Percentiles rank a stretch among this genome's conserved stretches.
These are phyloP conservation scores for Dione juno DNA, from an alignment of 2,888 invertebrate genomes.

Conservation along the genomic window DNA sequence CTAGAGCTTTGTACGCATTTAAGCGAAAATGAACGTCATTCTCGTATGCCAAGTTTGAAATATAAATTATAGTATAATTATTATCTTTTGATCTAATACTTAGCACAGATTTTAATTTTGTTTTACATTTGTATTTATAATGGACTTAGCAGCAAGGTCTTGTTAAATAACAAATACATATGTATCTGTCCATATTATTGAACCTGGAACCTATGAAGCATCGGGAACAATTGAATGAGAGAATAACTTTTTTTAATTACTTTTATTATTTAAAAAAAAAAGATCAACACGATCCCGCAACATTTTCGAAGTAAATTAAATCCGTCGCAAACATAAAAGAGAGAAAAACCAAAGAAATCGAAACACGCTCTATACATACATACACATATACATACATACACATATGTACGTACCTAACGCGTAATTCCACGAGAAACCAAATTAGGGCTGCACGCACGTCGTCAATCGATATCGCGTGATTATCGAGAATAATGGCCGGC, in stretches of 20 bases:
- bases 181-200: too few species aligned
- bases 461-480: constrained; percentile 78
- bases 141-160: too few species aligned
- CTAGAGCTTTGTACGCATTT: background rate
- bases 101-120: background rate
- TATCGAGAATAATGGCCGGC: constrained; percentile 72
- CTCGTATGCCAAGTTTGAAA: background rate
- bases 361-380: constrained; percentile 22
- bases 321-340: background rate
- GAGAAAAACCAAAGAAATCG: constrained; percentile 23
- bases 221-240: background rate
- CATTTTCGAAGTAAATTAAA: background rate
- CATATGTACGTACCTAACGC: constrained; percentile 5
- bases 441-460: constrained; percentile 71
- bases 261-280: background rate
- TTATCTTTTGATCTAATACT: background rate
- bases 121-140: background rate
- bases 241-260: background rate
- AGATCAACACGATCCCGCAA: background rate
- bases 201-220: too few species aligned
- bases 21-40: background rate
- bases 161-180: too few species aligned
- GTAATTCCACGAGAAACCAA: constrained; percentile 49
- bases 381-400: background rate
- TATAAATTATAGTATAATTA: constrained; percentile 9